Percentiles rank a stretch among this genome's conserved stretches.
phyloP scores from a whole-genome alignment of 2,888 invertebrate genomes.

The Dryobotodes eremita region DNA sequence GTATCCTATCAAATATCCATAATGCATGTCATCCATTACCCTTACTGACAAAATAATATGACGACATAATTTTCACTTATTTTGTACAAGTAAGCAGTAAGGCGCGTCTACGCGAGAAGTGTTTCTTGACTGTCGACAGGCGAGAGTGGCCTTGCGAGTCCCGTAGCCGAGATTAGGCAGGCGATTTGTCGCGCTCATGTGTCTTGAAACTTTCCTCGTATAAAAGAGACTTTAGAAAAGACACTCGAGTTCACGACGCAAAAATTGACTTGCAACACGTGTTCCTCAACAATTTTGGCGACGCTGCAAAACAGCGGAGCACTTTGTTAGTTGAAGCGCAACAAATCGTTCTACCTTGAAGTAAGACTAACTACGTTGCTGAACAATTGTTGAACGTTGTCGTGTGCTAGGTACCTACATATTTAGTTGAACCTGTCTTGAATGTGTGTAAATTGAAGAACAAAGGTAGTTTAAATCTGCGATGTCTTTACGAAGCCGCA shows the following conservation, averaged over 20 bases:
- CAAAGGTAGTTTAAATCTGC: too few relatives aligned
- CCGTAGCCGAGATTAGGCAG: too few relatives aligned
- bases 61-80: too few relatives aligned
- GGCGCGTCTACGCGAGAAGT: too few relatives aligned
- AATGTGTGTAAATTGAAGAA: neutral
- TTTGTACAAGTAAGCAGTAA: too few relatives aligned
- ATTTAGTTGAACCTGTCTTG: too few relatives aligned
- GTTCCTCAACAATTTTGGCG: constrained; percentile 7
- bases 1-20: neutral
- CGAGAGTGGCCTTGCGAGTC: too few relatives aligned
- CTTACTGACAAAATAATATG: neutral
- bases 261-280: constrained; percentile 10
- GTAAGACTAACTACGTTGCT: constrained; percentile 13
- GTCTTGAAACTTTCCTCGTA: too few relatives aligned
- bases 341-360: constrained; percentile 16
- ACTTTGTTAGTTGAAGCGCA: constrained; percentile 4
- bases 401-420: neutral
- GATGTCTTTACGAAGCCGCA: too few relatives aligned
- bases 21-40: neutral
- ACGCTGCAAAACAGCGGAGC: neutral
- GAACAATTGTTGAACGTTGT: neutral
- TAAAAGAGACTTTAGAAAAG: neutral
- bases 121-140: too few relatives aligned
- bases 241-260: neutral
- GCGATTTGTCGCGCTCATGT: too few relatives aligned